Percentiles rank a stretch among this genome's conserved stretches.
Conservation (phyloP, 2,888 invertebrate species). For the Melanargia galathea region DNA sequence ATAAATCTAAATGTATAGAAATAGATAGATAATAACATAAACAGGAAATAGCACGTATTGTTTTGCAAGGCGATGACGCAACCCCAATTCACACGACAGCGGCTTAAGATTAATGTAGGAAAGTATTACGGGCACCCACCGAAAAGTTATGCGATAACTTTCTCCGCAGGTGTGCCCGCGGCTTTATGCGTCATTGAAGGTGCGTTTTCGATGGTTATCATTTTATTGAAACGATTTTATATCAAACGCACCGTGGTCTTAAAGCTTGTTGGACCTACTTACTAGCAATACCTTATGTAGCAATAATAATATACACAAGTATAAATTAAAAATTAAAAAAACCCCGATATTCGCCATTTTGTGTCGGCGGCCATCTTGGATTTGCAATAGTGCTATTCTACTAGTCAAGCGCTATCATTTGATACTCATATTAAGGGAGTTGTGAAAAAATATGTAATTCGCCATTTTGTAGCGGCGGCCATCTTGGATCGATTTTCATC, state of each 20-base stretch:
- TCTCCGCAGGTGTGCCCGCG: conserved; percentile 37
- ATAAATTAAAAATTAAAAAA: too few species aligned
- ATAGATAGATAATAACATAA: conserved; percentile 9
- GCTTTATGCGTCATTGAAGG: conserved; percentile 34
- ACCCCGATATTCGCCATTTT: too few species aligned
- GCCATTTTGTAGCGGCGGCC: too few species aligned
- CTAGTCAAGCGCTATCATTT: too few species aligned
- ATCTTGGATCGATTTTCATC: too few species aligned
- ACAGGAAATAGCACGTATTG: conserved; percentile 16
- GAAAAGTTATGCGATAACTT: conserved; percentile 30
- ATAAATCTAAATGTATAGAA: not conserved
- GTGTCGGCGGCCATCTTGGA: too few species aligned
- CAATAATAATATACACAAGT: not conserved
- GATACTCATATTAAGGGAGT: too few species aligned
- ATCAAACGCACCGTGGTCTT: not conserved
- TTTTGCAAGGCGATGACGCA: conserved; percentile 28
- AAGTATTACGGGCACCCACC: conserved; percentile 20
- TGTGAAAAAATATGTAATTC: too few species aligned
- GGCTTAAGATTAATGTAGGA: conserved; percentile 33
- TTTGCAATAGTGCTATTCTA: too few species aligned
- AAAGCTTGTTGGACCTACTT: not conserved
- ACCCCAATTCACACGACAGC: conserved; percentile 28
- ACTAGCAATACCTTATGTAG: not conserved
- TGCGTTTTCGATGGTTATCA: not conserved
- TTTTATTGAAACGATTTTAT: not conserved